Base-by-base conservation (phyloP, 2,113 vertebrate genomes). In the Scytalopus superciliaris region DNA sequence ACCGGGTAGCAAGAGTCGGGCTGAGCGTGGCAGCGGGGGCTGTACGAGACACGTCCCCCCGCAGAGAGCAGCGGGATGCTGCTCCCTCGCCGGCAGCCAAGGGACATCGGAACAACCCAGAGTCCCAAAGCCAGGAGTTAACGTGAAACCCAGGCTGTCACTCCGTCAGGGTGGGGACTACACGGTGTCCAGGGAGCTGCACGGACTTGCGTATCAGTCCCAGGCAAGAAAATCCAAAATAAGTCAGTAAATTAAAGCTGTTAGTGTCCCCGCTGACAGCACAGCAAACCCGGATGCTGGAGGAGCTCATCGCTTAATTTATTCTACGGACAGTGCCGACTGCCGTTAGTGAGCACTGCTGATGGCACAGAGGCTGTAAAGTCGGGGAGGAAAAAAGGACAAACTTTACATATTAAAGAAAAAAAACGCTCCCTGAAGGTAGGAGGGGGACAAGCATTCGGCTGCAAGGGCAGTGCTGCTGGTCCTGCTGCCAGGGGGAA, bases 231-330 rank as follows among this genome's bases (percentile, higher is more conserved):
- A 94, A 93, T 67, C 84, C 78, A 63, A 94, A 97, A 95, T 84
- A 94, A 90, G 66, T 66, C 52, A 91, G 30, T 64, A 81, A 76
- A 93, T 85, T 33, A 84, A 82, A 96, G 91, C 86, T 86, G 82
- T 35, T 91, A 45, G 40, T 57, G 17, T 96, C 92, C 59, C 33
- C 68, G 55, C 55, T 84, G 91, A 93, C 85, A 90, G 96, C 57
- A 96, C 82, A 97, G 91, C 74, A 56, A 57, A 97, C 66, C 79
- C 92, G 95, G 94, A 94, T 96, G 93, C 60, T 79, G 84, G 66
- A 93, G 86, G 42, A 87, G 79, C 55, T 76, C 30, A 6, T 8
- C 6, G 24, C 87, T 89, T 96, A 60, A 93, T 94, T 96, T 94
- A 64, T 95, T 96, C 94, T 90, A 47, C 89, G 91, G 85, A 57